phyloP scores from a whole-genome alignment of 2,113 vertebrate species.

The Stigmatopora nigra region DNA sequence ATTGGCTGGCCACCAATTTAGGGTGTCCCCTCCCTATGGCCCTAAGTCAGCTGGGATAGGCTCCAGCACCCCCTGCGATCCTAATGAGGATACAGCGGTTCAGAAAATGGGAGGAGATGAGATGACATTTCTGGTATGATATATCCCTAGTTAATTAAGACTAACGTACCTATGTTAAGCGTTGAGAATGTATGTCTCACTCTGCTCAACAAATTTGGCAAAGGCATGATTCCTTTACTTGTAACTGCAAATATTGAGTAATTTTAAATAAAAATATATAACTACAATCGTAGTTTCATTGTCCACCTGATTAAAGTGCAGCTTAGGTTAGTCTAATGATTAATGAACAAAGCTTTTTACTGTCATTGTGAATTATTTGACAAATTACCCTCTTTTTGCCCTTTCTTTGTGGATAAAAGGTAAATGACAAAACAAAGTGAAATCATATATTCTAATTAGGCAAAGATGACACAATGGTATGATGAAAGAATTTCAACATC shows the following conservation, averaged over 20 bases:
- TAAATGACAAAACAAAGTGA: slow-evolving; percentile 15
- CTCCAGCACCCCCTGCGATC: no score
- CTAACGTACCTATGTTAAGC: no score
- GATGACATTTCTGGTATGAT: no score
- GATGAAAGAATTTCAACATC: slow-evolving; percentile 40
- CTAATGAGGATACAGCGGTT: no score
- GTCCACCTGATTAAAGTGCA: not conserved
- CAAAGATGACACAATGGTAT: slow-evolving; percentile 14
- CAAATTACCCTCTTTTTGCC: not conserved
- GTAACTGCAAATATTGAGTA: not conserved
- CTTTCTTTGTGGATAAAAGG: slow-evolving; percentile 8
- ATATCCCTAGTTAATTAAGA: no score
- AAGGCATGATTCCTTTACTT: not conserved
- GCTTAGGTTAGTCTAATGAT: not conserved
- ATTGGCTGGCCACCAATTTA: no score
- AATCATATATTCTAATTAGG: slow-evolving; percentile 30
- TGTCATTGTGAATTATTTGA: slow-evolving; percentile 2
- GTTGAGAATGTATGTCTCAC: no score
- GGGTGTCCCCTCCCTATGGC: no score
- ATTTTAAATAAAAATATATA: not conserved
- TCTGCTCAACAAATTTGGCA: not conserved
- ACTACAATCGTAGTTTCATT: not conserved
- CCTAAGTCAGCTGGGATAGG: no score
- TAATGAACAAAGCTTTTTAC: slow-evolving; percentile 7
- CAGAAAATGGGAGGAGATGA: no score